Base-by-base conservation (phyloP, 1,140 invertebrate genomes). In the Pseudomyrmex dendroicus region DNA sequence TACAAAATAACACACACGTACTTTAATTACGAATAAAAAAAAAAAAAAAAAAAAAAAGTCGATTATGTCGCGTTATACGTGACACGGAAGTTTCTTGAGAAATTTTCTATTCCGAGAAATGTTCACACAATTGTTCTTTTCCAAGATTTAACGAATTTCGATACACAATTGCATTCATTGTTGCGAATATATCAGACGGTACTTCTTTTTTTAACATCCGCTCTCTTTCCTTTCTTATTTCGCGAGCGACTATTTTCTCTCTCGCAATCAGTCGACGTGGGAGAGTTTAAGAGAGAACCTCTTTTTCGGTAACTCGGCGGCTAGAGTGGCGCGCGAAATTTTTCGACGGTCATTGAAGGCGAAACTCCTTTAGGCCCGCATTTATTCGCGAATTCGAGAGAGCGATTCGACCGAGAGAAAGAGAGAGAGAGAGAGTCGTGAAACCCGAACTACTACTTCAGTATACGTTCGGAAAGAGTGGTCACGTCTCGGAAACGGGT, bases 401-500 rank as follows among this genome's bases (percentile, higher is more conserved):
- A 46, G 20, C 76, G 76, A 70, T 70, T 59, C 76, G 64, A n/a
- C 52, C 20, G 76, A 35, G 35, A 35, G 3, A 35, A n/a, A n/a
- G 35, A 35, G 5, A 35, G 5, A 35, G 35, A 35, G 35, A 35
- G 7, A 35, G 35, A 50, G 57, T 80, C 76, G 76, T 80, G 64
- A 70, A 80, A 80, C 64, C 44, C 74, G 44, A 48, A 68, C 76
- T 74, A 63, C 54, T 20, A 35, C 12, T 2, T 25, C 48, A 25
- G 67, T 74, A 17, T 63, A 76, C 70, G 59, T 76, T 82, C 46
- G 54, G 44, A 63, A 61, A 82, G 66, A 80, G 66, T 80, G 54
- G 76, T 80, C 76, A 80, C 76, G 76, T 80, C 76, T 59, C 76
- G 76, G 5, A 80, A 80, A 80, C 66, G 54, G 76, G 76, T 80